These are phyloP conservation scores for Synergus umbraculus DNA, from an alignment of 2,888 invertebrate species.

Conservation along the genomic window DNA sequence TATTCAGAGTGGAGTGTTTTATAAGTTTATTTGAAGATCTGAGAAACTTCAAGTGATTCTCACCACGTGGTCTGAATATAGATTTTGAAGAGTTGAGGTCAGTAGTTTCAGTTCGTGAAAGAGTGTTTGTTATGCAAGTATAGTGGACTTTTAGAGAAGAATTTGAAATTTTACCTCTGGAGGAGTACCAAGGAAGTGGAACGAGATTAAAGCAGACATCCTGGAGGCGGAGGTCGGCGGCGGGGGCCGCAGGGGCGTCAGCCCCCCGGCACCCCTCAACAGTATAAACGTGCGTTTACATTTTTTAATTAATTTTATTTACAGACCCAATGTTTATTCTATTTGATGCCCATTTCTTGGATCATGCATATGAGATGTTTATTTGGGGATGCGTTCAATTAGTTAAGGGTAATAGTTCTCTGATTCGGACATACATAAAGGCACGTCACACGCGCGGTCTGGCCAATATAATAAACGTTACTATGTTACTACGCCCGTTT, in stretches of 20 bases:
- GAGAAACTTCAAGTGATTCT: slow-evolving; percentile 19
- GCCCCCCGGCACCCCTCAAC: slow-evolving; percentile 71
- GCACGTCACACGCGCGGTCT: slow-evolving; percentile 57
- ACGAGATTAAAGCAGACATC: slow-evolving; percentile 59
- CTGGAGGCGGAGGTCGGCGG: slow-evolving; percentile 75
- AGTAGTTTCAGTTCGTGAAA: slow-evolving; percentile 35
- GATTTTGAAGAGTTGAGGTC: not conserved
- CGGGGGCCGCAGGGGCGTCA: slow-evolving; percentile 74
- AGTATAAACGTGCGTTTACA: slow-evolving; percentile 73
- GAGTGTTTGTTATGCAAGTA: slow-evolving; percentile 12
- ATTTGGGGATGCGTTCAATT: slow-evolving; percentile 16
- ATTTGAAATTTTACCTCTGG: slow-evolving; percentile 15
- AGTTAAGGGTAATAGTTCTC: slow-evolving; percentile 32
- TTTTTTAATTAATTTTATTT: not conserved
- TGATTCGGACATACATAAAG: slow-evolving; percentile 51
- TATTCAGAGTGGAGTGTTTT: not conserved
- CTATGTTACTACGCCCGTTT: slow-evolving; percentile 70
- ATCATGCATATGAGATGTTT: slow-evolving; percentile 9
- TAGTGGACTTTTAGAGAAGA: not conserved
- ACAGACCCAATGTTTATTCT: not conserved
- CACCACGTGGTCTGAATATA: slow-evolving; percentile 16
- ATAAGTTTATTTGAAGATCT: not conserved
- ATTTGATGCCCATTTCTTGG: not conserved
- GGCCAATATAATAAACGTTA: slow-evolving; percentile 72
- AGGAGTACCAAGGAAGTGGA: slow-evolving; percentile 35